Conservation (phyloP, 2,797 vertebrate species). For the Arrhamphus sclerolepis region DNA sequence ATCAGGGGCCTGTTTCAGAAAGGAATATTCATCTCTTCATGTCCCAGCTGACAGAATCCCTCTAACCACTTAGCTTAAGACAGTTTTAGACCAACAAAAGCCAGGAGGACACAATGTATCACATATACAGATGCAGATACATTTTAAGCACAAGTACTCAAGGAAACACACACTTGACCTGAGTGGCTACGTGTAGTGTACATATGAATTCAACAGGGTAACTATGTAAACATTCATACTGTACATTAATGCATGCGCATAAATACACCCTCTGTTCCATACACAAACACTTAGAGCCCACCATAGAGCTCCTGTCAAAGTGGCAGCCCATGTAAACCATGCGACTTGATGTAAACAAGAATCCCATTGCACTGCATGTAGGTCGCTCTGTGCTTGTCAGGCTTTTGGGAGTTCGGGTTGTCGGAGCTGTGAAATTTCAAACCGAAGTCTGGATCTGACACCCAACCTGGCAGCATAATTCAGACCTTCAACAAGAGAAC, state of each 20-base stretch:
- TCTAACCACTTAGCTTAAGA: not conserved
- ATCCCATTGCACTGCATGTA: constrained; percentile 30
- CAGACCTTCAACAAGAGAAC: constrained; percentile 15
- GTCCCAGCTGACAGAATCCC: too few species aligned
- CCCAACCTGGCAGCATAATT: constrained; percentile 10
- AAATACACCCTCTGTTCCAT: constrained; percentile 26
- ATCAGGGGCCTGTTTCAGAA: too few species aligned
- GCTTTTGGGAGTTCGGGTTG: constrained; percentile 24
- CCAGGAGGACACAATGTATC: constrained; percentile 10
- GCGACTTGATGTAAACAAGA: constrained; percentile 58
- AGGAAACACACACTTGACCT: constrained; percentile 44
- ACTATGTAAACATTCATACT: constrained; percentile 37
- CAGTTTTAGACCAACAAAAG: constrained; percentile 10
- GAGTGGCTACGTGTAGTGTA: constrained; percentile 17
- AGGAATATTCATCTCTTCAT: too few species aligned
- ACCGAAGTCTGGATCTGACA: constrained; percentile 19
- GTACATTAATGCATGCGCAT: constrained; percentile 39
- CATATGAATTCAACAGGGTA: constrained; percentile 20
- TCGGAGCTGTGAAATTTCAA: constrained; percentile 37
- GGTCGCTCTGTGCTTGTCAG: constrained; percentile 4
- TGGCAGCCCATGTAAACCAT: constrained; percentile 51
- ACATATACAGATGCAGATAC: constrained; percentile 1
- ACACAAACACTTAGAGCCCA: constrained; percentile 24
- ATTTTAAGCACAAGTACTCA: constrained; percentile 28
- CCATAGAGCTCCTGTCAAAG: constrained; percentile 44